Percentiles rank a stretch among this genome's conserved stretches.
Conservation (phyloP, 2,113 vertebrate species). For the Myrmecobius fasciatus region DNA sequence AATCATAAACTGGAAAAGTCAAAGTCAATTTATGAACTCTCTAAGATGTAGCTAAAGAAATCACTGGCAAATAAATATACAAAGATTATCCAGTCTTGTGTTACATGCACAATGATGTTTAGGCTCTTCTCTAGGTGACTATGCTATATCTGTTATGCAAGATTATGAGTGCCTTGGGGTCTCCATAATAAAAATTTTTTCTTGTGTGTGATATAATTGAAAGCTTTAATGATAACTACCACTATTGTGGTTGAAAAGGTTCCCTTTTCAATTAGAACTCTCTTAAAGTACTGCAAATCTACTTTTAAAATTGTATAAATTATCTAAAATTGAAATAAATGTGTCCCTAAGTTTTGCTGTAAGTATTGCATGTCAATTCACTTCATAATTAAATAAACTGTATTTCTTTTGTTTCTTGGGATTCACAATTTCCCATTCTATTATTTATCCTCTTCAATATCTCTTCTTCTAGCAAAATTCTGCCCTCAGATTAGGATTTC, state of each 20-base stretch:
- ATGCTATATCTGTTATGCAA: slow-evolving; percentile 67
- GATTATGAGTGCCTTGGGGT: slow-evolving; percentile 74
- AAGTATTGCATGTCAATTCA: slow-evolving; percentile 62
- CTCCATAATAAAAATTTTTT: slow-evolving; percentile 75
- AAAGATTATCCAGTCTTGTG: slow-evolving; percentile 72
- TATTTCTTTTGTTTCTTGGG: slow-evolving; percentile 68
- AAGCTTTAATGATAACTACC: slow-evolving; percentile 72
- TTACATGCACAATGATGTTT: slow-evolving; percentile 73
- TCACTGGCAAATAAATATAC: slow-evolving; percentile 72
- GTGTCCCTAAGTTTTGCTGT: slow-evolving; percentile 61
- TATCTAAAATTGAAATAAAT: slow-evolving; percentile 75
- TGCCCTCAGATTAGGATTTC: slow-evolving; percentile 41
- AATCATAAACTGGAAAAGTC: slow-evolving; percentile 62
- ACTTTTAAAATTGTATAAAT: slow-evolving; percentile 61
- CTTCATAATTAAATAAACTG: slow-evolving; percentile 60
- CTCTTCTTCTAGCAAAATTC: slow-evolving; percentile 61
- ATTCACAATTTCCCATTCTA: slow-evolving; percentile 63
- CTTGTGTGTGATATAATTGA: slow-evolving; percentile 73
- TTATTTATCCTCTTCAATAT: slow-evolving; percentile 51
- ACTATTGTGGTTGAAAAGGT: slow-evolving; percentile 73
- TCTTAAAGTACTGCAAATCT: slow-evolving; percentile 69
- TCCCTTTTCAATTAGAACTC: slow-evolving; percentile 73
- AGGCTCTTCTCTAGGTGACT: slow-evolving; percentile 66
- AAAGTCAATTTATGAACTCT: slow-evolving; percentile 76
- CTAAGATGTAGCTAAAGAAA: slow-evolving; percentile 64